phyloP scores from a whole-genome alignment of 2,113 vertebrate genomes.

The Pagrus major region DNA sequence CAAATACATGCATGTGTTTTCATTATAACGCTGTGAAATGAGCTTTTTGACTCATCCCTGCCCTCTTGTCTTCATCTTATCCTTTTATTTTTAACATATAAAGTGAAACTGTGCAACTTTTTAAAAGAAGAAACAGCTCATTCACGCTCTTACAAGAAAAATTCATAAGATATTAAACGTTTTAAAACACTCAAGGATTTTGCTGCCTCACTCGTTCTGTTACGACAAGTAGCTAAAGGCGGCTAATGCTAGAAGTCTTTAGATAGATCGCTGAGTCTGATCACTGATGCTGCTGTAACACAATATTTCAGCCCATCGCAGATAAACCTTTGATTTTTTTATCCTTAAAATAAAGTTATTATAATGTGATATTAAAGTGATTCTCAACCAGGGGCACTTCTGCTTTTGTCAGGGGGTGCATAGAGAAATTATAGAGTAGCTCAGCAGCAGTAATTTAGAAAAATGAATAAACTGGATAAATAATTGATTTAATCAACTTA shows the following conservation, averaged over 20 bases:
- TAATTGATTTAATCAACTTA: too few relatives aligned
- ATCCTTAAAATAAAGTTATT: not conserved
- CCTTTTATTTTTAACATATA: not conserved
- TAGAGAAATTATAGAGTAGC: too few relatives aligned
- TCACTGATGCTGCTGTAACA: not conserved
- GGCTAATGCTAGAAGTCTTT: too few relatives aligned
- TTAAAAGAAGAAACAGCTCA: not conserved
- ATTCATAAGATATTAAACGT: not conserved
- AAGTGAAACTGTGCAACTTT: not conserved
- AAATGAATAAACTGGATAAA: too few relatives aligned
- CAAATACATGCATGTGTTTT: not conserved
- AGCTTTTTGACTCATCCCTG: not conserved
- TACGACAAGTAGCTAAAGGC: not conserved
- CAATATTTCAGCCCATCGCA: not conserved
- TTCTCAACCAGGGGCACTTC: too few relatives aligned
- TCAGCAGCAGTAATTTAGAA: too few relatives aligned
- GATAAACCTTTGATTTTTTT: not conserved
- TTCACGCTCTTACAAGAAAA: not conserved
- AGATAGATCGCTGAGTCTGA: not conserved
- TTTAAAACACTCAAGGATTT: not conserved
- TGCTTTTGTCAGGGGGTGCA: too few relatives aligned
- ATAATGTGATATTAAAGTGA: too few relatives aligned
- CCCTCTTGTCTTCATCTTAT: not conserved
- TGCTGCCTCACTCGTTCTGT: not conserved
- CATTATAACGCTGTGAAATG: not conserved